Evolutionary conservation across 2,113 vertebrate species (phyloP).

Genomic region (Siniperca chuatsi): DNA sequence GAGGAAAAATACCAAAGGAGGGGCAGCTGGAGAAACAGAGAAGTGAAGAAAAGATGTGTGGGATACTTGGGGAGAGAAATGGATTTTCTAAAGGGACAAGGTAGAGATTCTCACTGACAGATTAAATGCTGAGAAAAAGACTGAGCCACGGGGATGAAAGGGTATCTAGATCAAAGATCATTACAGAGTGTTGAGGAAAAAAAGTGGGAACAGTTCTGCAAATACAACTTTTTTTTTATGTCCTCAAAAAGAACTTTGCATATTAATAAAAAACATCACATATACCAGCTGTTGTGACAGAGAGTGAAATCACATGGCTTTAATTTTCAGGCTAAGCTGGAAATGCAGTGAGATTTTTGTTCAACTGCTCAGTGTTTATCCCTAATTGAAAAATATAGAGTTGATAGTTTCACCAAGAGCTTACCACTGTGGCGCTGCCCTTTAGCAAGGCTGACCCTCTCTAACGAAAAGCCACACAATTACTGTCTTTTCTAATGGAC

Average conservation of each 20-base stretch:
- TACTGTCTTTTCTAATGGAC: conserved; percentile 50
- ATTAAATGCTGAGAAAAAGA: conserved; percentile 56
- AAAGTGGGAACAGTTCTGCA: conserved; percentile 7
- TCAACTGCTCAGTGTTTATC: conserved; percentile 44
- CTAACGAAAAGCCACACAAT: conserved; percentile 46
- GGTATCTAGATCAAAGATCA: conserved; percentile 51
- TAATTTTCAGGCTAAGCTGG: conserved; percentile 15
- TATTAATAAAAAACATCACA: background rate
- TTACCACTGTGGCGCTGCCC: conserved; percentile 34
- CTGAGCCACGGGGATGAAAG: conserved; percentile 46
- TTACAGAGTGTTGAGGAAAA: background rate
- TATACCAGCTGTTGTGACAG: background rate
- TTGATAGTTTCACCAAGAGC: conserved; percentile 51
- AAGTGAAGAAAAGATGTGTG: conserved; percentile 24
- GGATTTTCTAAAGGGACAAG: conserved; percentile 67
- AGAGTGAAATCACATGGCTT: conserved; percentile 31
- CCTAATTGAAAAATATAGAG: conserved; percentile 42
- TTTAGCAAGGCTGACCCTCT: conserved; percentile 54
- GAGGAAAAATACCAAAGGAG: conserved; percentile 26
- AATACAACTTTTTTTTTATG: conserved; percentile 21
- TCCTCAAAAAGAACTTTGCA: conserved; percentile 9
- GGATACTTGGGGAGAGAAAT: conserved; percentile 62
- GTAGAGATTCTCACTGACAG: conserved; percentile 63
- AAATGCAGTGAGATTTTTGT: conserved; percentile 37
- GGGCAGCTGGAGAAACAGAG: conserved; percentile 46